phyloP scores from a whole-genome alignment of 30 jellyfish, hydroid and myxozoan genomes.

The Cassiopea xamachana region DNA sequence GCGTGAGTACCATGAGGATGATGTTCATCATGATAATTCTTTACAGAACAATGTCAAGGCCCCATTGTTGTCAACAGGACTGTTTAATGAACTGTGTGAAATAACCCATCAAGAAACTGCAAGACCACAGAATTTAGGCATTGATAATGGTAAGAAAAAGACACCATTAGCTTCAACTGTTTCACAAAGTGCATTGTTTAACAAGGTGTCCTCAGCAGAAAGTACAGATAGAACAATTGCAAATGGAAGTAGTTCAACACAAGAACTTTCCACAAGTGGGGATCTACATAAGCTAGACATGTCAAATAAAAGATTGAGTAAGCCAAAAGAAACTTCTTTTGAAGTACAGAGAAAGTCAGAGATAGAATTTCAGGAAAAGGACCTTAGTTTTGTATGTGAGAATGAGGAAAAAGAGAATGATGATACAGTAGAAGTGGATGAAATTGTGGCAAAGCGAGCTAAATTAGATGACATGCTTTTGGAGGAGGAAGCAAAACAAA shows the following conservation, averaged over 20 bases:
- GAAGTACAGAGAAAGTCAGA: not conserved
- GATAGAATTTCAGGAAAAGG: not conserved
- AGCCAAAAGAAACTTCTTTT: not conserved
- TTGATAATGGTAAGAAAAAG: not conserved
- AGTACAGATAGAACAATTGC: not conserved
- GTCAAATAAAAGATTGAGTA: not conserved
- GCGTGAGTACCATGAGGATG: constrained; percentile 29
- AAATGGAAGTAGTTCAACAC: not conserved
- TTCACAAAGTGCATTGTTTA: not conserved
- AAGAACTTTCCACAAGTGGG: not conserved
- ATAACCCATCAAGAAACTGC: not conserved
- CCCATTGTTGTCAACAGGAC: not conserved
- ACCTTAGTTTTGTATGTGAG: not conserved
- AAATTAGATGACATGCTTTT: not conserved
- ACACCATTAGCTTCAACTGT: not conserved
- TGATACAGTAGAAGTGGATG: not conserved
- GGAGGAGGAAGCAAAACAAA: not conserved
- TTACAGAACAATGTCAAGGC: not conserved
- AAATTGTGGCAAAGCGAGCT: not conserved
- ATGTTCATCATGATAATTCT: not conserved
- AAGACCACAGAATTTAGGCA: not conserved
- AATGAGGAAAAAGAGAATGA: not conserved
- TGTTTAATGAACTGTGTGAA: not conserved
- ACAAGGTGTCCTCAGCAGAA: not conserved
- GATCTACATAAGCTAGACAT: not conserved